Base-by-base conservation (phyloP, 2,797 vertebrate genomes). In the Gambusia yucatana region DNA sequence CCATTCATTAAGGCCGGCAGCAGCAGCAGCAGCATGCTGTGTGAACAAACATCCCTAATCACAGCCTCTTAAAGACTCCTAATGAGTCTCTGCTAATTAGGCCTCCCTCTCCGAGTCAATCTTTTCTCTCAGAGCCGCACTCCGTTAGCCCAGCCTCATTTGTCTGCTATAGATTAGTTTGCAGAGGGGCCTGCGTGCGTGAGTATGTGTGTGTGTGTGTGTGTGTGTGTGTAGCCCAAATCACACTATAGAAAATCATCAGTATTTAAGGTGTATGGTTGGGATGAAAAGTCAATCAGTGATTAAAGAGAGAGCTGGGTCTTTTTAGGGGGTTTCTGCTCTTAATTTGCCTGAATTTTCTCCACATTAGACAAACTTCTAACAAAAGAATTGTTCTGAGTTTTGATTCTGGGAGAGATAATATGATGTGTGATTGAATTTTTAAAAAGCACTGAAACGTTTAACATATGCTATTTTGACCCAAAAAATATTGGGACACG, bases 161-260 rank as follows among this genome's bases (percentile, higher is more conserved):
- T 95, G 89, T 94, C 94, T 94, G 89, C 83, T 94, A 95, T 94
- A 95, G 93, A 94, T 95, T 93, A 93, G 87, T 87, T 80, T 70
- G 76, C 78, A 77, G 61, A 84, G 36, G 74, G 65, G 76, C n/a
- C 20, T 57, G 9, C n/a, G 52, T 44, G 69, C 10, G 79, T 63
- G 28, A 2, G 30, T 61, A 13, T 20, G 59, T 63, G 30, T 63
- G 30, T 28, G 30, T 16, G 59, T 6, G 59, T 9, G 33, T 4
- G 63, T 39, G 30, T 20, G 61, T 9, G 61, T 36, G 16, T 20
- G 33, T 9, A 39, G 46, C 43, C 72, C 90, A 94, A 95, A 96
- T 97, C 95, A 96, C 93, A 89, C 93, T 94, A 97, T 96, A 95
- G 96, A 96, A 96, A 96, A 94, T 95, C 96, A 97, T 96, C 96